Evolutionary conservation across 2,113 vertebrate species (phyloP).

Genomic region (Tachysurus fulvidraco): DNA sequence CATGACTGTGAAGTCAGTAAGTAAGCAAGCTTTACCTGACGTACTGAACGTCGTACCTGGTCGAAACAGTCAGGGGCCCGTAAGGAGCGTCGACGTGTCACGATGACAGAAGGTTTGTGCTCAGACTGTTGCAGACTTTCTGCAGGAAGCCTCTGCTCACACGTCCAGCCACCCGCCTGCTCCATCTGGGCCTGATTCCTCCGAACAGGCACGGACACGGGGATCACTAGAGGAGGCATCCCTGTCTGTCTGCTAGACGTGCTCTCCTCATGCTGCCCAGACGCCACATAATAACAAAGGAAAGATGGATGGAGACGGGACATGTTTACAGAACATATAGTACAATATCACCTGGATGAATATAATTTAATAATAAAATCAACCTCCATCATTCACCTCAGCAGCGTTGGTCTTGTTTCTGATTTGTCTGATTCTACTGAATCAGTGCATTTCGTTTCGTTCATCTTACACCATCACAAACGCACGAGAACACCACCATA

Average conservation of each 20-base stretch:
- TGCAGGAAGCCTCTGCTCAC: constrained; percentile 52
- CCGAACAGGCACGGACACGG: constrained; percentile 93
- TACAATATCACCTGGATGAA: not conserved
- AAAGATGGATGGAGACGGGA: not conserved
- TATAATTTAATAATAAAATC: not conserved
- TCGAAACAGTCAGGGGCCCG: constrained; percentile 73
- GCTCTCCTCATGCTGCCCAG: constrained; percentile 56
- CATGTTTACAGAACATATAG: not conserved
- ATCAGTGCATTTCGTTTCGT: too few species aligned
- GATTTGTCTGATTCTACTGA: too few species aligned
- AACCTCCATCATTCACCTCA: too few species aligned
- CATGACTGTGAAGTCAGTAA: not conserved
- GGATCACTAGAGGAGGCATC: constrained; percentile 91
- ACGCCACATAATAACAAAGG: not conserved
- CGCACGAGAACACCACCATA: too few species aligned
- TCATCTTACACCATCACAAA: too few species aligned
- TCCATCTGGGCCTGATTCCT: constrained; percentile 59
- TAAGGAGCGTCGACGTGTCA: constrained; percentile 86
- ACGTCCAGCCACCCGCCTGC: constrained; percentile 65
- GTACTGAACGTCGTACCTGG: constrained; percentile 72
- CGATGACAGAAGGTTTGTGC: constrained; percentile 88
- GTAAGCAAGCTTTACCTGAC: not conserved
- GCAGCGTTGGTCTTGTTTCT: too few species aligned
- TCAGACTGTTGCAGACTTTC: constrained; percentile 59
- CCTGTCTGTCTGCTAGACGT: constrained; percentile 69